These are phyloP conservation scores for Geodia barretti DNA, from an alignment of 37 sponge, comb jelly and placozoan genomes.

Conservation along the genomic window DNA sequence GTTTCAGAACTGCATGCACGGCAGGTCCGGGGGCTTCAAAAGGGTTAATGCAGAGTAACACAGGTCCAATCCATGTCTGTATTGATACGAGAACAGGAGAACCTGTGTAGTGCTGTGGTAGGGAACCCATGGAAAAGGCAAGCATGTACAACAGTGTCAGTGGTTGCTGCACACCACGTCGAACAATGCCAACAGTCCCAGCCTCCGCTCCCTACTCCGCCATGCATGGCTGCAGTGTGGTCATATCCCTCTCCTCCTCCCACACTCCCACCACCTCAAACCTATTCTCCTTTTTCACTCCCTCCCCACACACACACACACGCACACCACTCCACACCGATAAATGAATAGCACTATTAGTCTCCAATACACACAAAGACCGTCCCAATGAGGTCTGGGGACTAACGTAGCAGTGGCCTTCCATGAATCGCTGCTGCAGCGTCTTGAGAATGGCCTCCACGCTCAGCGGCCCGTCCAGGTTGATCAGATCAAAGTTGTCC, in stretches of 20 bases:
- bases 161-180: no score
- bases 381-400: neutral
- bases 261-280: no score
- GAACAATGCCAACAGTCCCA: no score
- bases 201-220: no score
- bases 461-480: slow-evolving; percentile 77
- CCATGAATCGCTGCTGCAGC: slow-evolving; percentile 71
- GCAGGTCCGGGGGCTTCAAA: slow-evolving; percentile 24
- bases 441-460: slow-evolving; percentile 77
- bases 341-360: no score
- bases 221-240: no score
- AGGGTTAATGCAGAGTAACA: slow-evolving; percentile 64
- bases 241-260: no score
- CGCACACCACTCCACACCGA: no score
- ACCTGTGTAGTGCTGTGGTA: neutral
- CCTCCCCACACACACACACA: no score
- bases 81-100: slow-evolving; percentile 12
- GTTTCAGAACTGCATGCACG: slow-evolving; percentile 23
- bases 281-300: no score
- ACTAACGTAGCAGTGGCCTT: slow-evolving; percentile 58
- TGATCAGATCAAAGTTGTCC: slow-evolving; percentile 46
- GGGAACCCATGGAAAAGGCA: neutral
- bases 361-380: no score
- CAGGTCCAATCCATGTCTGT: slow-evolving; percentile 81
- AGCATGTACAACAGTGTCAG: no score